Conservation (phyloP, 1,140 invertebrate species). For the Bacillus rossius region DNA sequence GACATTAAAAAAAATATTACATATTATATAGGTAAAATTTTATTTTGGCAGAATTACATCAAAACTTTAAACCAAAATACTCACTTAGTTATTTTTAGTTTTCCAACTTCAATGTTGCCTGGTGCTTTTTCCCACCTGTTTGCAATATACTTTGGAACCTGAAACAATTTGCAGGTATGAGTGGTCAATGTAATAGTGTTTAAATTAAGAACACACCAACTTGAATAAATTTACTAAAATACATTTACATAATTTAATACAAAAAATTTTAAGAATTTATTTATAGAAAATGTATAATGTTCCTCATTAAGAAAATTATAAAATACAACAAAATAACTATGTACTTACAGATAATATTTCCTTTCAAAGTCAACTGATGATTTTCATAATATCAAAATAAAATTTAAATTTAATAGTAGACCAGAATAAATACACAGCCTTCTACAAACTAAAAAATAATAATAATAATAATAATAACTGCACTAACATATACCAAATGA, state of each 20-base stretch:
- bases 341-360: not conserved
- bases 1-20: not conserved
- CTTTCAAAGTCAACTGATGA: no score
- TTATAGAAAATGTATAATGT: not conserved
- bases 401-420: no score
- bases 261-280: not conserved
- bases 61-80: conserved; percentile 18
- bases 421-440: no score
- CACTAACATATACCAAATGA: no score
- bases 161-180: conserved; percentile 20
- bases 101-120: conserved; percentile 70
- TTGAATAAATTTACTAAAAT: not conserved
- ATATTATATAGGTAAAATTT: not conserved
- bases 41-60: not conserved
- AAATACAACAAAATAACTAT: not conserved
- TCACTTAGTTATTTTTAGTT: conserved; percentile 67
- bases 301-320: not conserved
- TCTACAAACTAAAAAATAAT: no score
- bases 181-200: no score
- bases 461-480: no score
- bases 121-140: conserved; percentile 84
- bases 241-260: not conserved
- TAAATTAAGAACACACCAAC: not conserved
- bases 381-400: no score
- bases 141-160: conserved; percentile 89